phyloP scores from a whole-genome alignment of 2,113 vertebrate species.

The Upupa epops region DNA sequence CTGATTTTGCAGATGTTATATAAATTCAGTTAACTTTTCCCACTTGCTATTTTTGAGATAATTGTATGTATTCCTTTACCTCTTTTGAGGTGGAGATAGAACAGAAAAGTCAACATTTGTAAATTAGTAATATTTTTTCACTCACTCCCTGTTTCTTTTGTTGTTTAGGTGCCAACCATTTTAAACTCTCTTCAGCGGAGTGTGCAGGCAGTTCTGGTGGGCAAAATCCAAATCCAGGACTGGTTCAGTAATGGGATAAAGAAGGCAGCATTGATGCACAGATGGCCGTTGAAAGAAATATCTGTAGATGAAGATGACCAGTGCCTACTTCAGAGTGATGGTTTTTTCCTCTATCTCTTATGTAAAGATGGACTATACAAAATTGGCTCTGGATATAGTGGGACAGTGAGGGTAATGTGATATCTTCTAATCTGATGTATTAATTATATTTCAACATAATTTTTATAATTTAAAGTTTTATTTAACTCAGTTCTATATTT shows the following conservation, averaged over 20 bases:
- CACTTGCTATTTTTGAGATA: background rate
- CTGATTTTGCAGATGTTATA: background rate
- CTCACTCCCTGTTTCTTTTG: background rate
- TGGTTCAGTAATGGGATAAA: constrained; percentile 99
- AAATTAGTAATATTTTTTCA: background rate
- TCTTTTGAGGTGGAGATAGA: background rate
- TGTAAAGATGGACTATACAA: constrained; percentile 98
- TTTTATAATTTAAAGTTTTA: background rate
- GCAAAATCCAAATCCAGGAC: constrained; percentile 98
- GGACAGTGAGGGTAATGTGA: constrained; percentile 92
- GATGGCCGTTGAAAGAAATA: constrained; percentile 94
- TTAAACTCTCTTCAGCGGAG: constrained; percentile 95
- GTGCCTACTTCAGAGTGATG: constrained; percentile 96
- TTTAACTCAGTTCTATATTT: too few relatives aligned
- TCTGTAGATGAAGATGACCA: constrained; percentile 93
- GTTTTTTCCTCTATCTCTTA: constrained; percentile 96
- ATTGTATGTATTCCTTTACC: background rate
- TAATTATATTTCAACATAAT: background rate
- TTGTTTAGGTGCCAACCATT: constrained; percentile 91
- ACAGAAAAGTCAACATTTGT: background rate
- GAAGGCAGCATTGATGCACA: constrained; percentile 96
- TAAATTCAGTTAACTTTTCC: background rate
- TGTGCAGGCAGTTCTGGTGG: constrained; percentile 96
- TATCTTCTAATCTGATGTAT: constrained; percentile 25
- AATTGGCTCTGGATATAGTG: constrained; percentile 98